A percentile compares a stretch with the other conserved stretches of the same genome.
phyloP scores from a whole-genome alignment of 2,113 vertebrate species.

The Cariama cristata region DNA sequence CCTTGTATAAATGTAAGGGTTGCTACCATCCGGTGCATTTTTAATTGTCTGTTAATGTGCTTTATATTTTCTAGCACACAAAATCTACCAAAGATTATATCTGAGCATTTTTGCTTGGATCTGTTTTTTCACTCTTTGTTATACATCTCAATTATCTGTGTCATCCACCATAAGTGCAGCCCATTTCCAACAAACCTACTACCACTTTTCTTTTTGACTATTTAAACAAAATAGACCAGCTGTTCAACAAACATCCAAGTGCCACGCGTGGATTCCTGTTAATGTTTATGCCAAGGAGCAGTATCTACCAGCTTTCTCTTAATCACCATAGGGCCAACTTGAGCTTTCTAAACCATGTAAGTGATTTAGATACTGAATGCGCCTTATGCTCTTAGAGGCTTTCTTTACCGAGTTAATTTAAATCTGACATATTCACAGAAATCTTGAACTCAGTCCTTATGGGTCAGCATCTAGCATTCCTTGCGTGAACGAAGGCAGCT shows the following conservation, averaged over 20 bases:
- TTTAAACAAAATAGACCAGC: background rate
- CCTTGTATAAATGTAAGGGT: background rate
- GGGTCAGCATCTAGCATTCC: conserved; percentile 49
- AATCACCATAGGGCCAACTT: background rate
- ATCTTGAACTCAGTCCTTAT: conserved; percentile 50
- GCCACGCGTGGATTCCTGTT: background rate
- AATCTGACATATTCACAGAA: conserved; percentile 39
- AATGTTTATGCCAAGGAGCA: background rate
- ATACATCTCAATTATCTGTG: background rate
- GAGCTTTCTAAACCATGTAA: background rate
- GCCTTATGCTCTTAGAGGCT: background rate
- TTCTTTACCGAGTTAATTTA: background rate
- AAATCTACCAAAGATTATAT: background rate
- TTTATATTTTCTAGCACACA: background rate
- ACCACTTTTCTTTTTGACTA: background rate
- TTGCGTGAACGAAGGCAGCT: background rate
- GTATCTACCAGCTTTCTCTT: background rate
- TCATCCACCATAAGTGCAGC: background rate
- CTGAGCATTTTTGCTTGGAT: background rate
- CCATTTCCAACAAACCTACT: background rate
- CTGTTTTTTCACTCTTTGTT: background rate
- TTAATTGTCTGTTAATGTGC: background rate
- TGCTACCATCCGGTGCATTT: background rate
- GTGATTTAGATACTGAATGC: background rate
- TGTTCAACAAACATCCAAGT: background rate